These are phyloP conservation scores for Triplophysa rosa DNA, from an alignment of 2,113 vertebrate species.

Conservation along the genomic window DNA sequence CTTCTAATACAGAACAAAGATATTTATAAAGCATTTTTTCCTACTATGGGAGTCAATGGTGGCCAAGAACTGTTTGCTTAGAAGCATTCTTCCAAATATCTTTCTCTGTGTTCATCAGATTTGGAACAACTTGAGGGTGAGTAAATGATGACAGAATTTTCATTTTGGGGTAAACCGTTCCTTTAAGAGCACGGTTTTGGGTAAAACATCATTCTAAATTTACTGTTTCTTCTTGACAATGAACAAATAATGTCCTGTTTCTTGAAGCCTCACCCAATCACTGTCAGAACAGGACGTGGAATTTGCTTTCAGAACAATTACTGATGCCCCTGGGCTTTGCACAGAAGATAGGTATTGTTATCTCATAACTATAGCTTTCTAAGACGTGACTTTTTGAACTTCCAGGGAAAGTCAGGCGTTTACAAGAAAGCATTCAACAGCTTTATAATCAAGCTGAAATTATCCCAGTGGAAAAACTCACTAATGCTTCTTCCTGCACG, in stretches of 20 bases:
- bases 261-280: conserved; percentile 10
- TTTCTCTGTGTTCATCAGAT: too few species aligned
- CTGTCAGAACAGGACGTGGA: conserved; percentile 38
- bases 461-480: conserved; percentile 37
- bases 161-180: too few species aligned
- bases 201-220: too few species aligned
- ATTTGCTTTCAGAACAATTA: conserved; percentile 54
- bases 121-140: too few species aligned
- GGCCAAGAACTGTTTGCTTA: too few species aligned
- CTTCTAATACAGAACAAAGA: too few species aligned
- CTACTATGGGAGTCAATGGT: too few species aligned
- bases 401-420: conserved; percentile 58
- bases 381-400: conserved; percentile 20
- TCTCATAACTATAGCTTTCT: conserved; percentile 45
- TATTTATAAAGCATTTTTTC: too few species aligned
- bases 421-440: conserved; percentile 27
- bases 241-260: neutral
- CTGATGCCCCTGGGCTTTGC: conserved; percentile 35
- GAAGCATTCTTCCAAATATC: too few species aligned
- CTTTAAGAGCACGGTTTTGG: too few species aligned
- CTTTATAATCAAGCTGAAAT: conserved; percentile 64
- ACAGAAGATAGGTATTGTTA: conserved; percentile 57
- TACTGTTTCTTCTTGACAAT: too few species aligned
- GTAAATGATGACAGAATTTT: too few species aligned
- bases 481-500: neutral